Percentiles rank a stretch among this genome's conserved stretches.
Evolutionary conservation across 2,113 vertebrate genomes (phyloP).

Genomic region (Rhinopomastus cyanomelas): DNA sequence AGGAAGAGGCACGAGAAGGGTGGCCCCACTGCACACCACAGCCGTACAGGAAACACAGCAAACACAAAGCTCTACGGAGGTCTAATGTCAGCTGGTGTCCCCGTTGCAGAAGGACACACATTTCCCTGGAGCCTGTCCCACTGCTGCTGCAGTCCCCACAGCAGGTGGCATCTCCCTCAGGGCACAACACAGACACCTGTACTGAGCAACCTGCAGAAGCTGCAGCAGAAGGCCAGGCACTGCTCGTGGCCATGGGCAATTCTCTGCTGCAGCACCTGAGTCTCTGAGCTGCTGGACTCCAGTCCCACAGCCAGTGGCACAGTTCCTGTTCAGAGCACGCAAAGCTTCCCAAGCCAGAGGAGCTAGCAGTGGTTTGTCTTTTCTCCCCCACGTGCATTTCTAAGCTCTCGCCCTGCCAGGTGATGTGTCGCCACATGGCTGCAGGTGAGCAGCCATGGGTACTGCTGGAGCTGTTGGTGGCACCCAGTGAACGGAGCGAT

Average conservation of each 20-base stretch:
- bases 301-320: neutral
- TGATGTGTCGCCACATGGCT: rapidly evolving
- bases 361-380: neutral
- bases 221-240: neutral
- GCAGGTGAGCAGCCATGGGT: neutral
- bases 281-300: neutral
- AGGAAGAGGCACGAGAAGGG: neutral
- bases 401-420: neutral
- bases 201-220: neutral
- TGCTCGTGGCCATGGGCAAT: neutral
- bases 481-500: rapidly evolving
- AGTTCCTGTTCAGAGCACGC: rapidly evolving
- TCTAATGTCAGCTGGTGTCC: rapidly evolving
- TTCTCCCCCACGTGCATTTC: neutral
- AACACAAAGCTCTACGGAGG: neutral
- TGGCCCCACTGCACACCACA: neutral
- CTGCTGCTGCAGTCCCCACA: neutral
- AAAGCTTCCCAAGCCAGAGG: neutral
- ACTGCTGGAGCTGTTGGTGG: neutral
- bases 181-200: neutral
- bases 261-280: neutral
- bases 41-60: neutral
- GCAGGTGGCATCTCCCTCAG: rapidly evolving
- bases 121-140: neutral
- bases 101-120: rapidly evolving